A percentile compares a stretch with the other conserved stretches of the same genome.
phyloP scores from a whole-genome alignment of 1,140 invertebrate genomes.

The Drosophila pallidifrons region DNA sequence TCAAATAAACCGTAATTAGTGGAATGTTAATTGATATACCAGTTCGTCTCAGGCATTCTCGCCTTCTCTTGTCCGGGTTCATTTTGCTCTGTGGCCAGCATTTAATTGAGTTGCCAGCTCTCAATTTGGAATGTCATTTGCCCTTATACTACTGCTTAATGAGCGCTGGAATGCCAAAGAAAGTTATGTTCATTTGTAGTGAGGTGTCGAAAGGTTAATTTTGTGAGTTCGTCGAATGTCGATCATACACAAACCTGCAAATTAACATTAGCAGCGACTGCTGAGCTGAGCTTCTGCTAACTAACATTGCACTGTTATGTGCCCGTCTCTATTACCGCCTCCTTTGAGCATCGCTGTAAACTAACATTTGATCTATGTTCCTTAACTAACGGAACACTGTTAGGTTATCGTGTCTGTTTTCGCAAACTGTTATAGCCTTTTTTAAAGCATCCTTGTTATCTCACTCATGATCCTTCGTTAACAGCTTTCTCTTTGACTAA shows the following conservation, averaged over 20 bases:
- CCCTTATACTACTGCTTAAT: neutral
- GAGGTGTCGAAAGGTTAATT: neutral
- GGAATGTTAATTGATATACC: slow-evolving; percentile 18
- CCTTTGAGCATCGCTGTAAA: too few relatives aligned
- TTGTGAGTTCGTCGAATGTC: too few relatives aligned
- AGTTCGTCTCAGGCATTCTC: slow-evolving; percentile 1
- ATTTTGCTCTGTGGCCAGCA: neutral
- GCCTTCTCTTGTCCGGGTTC: neutral
- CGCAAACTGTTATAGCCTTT: too few relatives aligned
- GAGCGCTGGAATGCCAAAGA: neutral
- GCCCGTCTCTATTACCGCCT: too few relatives aligned
- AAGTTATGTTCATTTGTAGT: neutral
- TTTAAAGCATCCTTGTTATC: too few relatives aligned
- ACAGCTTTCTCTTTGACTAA: neutral
- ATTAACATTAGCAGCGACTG: too few relatives aligned
- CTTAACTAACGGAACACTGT: neutral
- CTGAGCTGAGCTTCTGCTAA: too few relatives aligned
- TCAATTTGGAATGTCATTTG: neutral
- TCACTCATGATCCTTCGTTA: neutral
- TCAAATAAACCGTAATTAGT: slow-evolving; percentile 24
- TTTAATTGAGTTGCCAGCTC: slow-evolving; percentile 2
- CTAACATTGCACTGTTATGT: too few relatives aligned
- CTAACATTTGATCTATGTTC: too few relatives aligned
- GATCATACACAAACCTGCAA: too few relatives aligned
- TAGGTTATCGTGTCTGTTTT: neutral